These are phyloP conservation scores for Hexactinellida sp. DNA, from an alignment of 37 sponge, comb jelly and placozoan species.

Conservation along the genomic window DNA sequence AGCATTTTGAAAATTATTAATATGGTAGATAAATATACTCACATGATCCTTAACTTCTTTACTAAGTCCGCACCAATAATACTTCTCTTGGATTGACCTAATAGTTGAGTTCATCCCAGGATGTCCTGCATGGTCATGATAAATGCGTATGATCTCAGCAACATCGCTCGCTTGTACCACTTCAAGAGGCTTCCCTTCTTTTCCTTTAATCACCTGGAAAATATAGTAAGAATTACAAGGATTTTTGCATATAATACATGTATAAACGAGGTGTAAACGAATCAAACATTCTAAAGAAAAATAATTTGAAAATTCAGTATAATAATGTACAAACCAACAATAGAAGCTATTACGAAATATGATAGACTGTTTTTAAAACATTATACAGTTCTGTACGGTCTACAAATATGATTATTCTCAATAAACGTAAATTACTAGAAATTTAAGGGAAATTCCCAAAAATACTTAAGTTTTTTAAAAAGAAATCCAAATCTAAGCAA, in stretches of 20 bases:
- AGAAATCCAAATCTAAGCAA: too few relatives aligned
- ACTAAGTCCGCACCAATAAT: background rate
- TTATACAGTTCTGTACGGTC: too few relatives aligned
- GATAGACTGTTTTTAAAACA: too few relatives aligned
- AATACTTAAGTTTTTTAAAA: too few relatives aligned
- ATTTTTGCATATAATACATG: background rate
- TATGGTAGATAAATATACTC: background rate
- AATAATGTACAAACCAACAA: too few relatives aligned
- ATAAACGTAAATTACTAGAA: too few relatives aligned
- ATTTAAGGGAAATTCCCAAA: too few relatives aligned
- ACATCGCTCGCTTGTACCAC: background rate
- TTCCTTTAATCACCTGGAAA: background rate
- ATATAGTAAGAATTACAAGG: background rate
- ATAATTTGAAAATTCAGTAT: too few relatives aligned
- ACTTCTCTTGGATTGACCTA: background rate
- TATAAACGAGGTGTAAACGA: background rate
- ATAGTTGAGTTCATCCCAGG: background rate
- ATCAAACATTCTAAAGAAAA: too few relatives aligned
- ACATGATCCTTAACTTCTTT: background rate
- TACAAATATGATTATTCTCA: too few relatives aligned
- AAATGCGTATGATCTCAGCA: background rate
- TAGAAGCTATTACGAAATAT: too few relatives aligned
- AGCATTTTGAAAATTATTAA: too few relatives aligned
- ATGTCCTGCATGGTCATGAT: background rate
- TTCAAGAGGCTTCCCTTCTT: background rate